Base-by-base conservation (phyloP, 2,113 vertebrate species). In the Aphyosemion australe region DNA sequence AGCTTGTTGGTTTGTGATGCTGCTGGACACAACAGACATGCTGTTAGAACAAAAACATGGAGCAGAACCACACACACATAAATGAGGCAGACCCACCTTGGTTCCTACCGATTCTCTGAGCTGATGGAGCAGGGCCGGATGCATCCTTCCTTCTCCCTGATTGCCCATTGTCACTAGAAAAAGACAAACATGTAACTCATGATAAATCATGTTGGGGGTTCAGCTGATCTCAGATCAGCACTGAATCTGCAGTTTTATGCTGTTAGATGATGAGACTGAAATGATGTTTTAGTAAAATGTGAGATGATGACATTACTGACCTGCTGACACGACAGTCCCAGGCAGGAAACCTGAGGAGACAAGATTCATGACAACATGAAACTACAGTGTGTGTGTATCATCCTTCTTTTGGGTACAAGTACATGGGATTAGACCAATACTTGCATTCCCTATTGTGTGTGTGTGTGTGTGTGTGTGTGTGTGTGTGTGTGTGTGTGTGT, bases 311-410 rank as follows among this genome's bases (percentile, higher is more conserved):
- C 1, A 14, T 20, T 13, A 71, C 81, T 63, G 59, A 90, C 89
- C 84, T 84, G 54, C 37, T 61, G 60, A 89, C 3, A 9, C 80
- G 85, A 71, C 90, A 91, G 77, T 92, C 87, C 91, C 91, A 92
- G 1, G 52, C 16, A 34, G 90, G 89, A 80, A 78, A 92, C 63
- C 91, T 92, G 69, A 75, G 26, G 65, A n/a, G 6, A 26, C 26
- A 26, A 26, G 0, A 48, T 4, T 15, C 5, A 20, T 20, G 32
- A n/a, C 7, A 41, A 13, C 0, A 31, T 13, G 39, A 21, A 11
- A n/a, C 14, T 47, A 53, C 57, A 31, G 12, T 7, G 13, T 43
- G 58, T 12, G 4, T 15, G 12, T 12, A 43, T 18, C n/a, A 26
- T 5, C 26, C 26, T 26, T 26, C n/a, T n/a, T 26, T 4, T 26